These are phyloP conservation scores for Leptosomus discolor DNA, from an alignment of 2,113 vertebrate genomes.

Conservation along the genomic window DNA sequence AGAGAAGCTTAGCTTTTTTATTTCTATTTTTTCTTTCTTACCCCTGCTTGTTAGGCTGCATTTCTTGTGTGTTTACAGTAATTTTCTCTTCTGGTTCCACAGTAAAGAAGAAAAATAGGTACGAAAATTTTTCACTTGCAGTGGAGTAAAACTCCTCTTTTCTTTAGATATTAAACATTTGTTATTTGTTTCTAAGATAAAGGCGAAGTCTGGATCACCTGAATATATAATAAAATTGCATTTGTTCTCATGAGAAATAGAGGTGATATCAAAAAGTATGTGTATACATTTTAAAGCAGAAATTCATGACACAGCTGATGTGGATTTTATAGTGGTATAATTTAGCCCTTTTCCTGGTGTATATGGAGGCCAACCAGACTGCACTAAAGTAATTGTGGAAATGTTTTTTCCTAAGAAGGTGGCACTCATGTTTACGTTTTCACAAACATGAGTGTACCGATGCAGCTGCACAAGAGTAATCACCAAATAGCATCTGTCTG, in stretches of 20 bases:
- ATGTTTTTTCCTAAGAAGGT: background rate
- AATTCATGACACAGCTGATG: background rate
- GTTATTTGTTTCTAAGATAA: background rate
- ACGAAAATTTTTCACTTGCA: background rate
- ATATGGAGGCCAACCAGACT: background rate
- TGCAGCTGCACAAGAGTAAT: background rate
- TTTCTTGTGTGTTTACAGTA: background rate
- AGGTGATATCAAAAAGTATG: background rate
- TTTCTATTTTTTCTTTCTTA: background rate
- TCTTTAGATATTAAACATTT: background rate
- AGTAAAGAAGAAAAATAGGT: background rate
- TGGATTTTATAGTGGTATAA: background rate
- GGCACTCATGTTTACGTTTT: background rate
- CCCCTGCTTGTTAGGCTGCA: background rate
- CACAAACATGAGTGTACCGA: background rate
- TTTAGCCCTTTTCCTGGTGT: background rate
- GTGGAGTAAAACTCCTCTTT: background rate
- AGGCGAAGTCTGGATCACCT: background rate
- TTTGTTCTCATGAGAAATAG: background rate
- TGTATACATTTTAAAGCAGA: background rate
- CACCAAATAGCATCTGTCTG: background rate
- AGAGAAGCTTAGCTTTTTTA: background rate
- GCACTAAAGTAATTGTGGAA: background rate
- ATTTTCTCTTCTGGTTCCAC: background rate
- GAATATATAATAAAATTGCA: background rate